Evolutionary conservation across 2,888 invertebrate species (phyloP).

Genomic region (Leucania comma): DNA sequence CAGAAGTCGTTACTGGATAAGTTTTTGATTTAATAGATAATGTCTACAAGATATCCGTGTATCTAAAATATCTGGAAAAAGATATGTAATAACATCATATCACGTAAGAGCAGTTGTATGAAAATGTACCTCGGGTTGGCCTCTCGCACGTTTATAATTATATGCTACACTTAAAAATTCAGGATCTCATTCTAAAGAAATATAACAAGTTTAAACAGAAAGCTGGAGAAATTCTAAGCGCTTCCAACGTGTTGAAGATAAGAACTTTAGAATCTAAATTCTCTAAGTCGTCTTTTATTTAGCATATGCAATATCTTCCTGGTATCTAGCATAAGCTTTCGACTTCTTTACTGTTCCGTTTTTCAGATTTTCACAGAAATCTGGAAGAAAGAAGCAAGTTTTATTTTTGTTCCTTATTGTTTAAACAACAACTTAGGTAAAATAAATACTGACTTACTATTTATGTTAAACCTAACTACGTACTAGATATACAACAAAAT

Average conservation of each 20-base stretch:
- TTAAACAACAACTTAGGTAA: too few species aligned
- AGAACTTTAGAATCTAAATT: conserved; percentile 38
- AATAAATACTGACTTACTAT: too few species aligned
- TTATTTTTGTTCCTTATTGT: too few species aligned
- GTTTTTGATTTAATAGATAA: too few species aligned
- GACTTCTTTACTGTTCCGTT: conserved; percentile 13
- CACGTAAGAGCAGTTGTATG: too few species aligned
- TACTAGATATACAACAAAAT: too few species aligned
- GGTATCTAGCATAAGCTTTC: conserved; percentile 12
- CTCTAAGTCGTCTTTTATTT: conserved; percentile 49
- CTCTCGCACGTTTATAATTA: conserved; percentile 6
- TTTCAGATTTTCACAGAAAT: conserved; percentile 14
- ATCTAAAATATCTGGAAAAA: too few species aligned
- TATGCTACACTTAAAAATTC: conserved; percentile 15
- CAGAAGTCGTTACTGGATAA: too few species aligned
- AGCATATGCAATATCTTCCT: conserved; percentile 45
- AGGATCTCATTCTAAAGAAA: conserved; percentile 27
- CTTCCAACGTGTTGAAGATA: conserved; percentile 40
- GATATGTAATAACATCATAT: too few species aligned
- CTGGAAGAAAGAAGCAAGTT: not conserved
- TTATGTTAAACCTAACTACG: too few species aligned
- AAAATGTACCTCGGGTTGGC: too few species aligned
- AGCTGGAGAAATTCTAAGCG: conserved; percentile 43
- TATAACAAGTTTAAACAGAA: conserved; percentile 31
- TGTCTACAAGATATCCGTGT: too few species aligned